Percentiles rank a stretch among this genome's conserved stretches.
Evolutionary conservation across 2,113 vertebrate genomes (phyloP).

Genomic region (Oreochromis spilurus): DNA sequence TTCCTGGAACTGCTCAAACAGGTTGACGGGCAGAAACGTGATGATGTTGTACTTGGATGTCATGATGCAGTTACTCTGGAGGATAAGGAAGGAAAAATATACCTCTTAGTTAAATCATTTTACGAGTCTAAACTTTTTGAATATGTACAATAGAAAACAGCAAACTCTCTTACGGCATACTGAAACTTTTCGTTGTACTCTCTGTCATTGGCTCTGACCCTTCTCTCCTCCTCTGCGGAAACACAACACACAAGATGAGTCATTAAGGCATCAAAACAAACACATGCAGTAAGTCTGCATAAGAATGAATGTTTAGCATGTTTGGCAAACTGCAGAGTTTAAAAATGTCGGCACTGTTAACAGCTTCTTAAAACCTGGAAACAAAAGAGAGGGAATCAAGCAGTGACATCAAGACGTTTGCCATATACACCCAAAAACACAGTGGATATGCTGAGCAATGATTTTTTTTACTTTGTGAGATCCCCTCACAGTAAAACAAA

Average conservation of each 20-base stretch:
- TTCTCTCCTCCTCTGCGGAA: constrained; percentile 86
- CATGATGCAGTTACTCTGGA: constrained; percentile 92
- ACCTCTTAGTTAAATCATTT: neutral
- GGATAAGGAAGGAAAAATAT: neutral
- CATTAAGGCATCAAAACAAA: neutral
- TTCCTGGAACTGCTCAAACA: constrained; percentile 98
- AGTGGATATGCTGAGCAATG: neutral
- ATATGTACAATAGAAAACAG: neutral
- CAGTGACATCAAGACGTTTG: neutral
- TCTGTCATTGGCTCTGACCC: constrained; percentile 84
- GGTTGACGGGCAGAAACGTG: constrained; percentile 94
- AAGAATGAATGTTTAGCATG: neutral
- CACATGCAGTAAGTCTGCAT: neutral
- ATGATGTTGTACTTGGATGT: constrained; percentile 94
- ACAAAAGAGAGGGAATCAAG: neutral
- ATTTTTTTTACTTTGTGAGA: neutral
- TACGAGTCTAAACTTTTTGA: neutral
- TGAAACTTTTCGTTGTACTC: constrained; percentile 94
- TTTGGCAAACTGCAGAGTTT: neutral
- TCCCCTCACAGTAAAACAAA: neutral
- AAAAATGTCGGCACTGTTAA: neutral
- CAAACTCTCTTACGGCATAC: constrained; percentile 82
- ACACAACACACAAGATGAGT: neutral
- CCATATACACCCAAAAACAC: neutral
- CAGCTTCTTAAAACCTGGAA: neutral